These are phyloP conservation scores for Glaucidium brasilianum DNA, from an alignment of 2,113 vertebrate genomes.

Conservation along the genomic window DNA sequence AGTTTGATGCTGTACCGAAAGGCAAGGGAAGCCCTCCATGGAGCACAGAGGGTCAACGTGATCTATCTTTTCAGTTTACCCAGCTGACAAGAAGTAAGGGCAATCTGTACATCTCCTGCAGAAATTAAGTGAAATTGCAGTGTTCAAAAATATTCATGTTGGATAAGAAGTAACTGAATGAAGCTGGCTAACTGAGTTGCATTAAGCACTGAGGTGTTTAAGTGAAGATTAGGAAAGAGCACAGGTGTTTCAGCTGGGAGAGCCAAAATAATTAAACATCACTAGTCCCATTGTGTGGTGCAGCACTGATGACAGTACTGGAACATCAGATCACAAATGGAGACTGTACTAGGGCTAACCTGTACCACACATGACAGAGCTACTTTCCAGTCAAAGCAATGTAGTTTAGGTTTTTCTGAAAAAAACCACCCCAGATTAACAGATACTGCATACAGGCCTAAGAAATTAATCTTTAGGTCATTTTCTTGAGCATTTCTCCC, in stretches of 20 bases:
- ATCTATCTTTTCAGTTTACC: not conserved
- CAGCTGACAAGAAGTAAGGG: not conserved
- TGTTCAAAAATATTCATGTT: not conserved
- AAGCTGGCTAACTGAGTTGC: not conserved
- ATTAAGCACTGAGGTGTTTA: not conserved
- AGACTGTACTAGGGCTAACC: not conserved
- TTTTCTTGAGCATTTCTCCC: not conserved
- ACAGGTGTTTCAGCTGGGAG: not conserved
- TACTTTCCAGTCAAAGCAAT: not conserved
- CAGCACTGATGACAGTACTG: not conserved
- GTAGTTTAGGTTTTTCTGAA: not conserved
- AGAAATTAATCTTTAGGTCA: not conserved
- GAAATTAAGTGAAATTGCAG: not conserved
- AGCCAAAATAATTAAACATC: not conserved
- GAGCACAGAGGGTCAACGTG: accelerated
- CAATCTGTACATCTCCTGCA: not conserved
- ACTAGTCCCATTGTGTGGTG: accelerated
- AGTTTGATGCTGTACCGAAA: not conserved
- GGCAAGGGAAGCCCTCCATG: not conserved
- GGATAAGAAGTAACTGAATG: not conserved
- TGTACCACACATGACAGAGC: not conserved
- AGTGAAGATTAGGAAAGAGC: not conserved
- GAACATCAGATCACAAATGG: not conserved
- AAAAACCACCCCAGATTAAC: not conserved
- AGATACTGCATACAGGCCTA: not conserved